These are phyloP conservation scores for Spodoptera litura DNA, from an alignment of 1,140 invertebrate species.

Conservation along the genomic window DNA sequence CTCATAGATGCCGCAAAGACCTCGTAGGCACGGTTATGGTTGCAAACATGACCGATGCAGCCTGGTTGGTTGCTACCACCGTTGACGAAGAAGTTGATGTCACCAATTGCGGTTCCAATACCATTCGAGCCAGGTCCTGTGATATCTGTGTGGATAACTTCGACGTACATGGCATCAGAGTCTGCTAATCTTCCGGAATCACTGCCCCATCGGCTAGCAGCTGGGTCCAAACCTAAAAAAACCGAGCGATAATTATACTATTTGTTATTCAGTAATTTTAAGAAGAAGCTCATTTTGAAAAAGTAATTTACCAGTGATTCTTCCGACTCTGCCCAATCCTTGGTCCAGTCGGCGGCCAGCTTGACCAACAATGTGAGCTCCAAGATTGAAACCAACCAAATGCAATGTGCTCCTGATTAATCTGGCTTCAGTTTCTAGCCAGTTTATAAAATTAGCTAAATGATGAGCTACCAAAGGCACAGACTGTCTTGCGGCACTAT, in stretches of 20 bases:
- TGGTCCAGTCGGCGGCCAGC: constrained; percentile 87
- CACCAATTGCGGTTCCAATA: constrained; percentile 66
- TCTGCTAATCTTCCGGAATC: constrained; percentile 53
- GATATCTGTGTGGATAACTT: constrained; percentile 75
- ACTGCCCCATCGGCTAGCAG: constrained; percentile 56
- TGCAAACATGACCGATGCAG: constrained; percentile 79
- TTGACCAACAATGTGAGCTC: constrained; percentile 94
- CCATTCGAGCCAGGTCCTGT: constrained; percentile 59
- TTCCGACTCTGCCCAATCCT: constrained; percentile 61
- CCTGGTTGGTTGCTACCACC: constrained; percentile 91
- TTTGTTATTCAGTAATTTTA: too few species aligned
- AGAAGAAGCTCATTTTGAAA: not conserved
- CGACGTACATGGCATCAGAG: constrained; percentile 68
- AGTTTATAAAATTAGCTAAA: constrained; percentile 55
- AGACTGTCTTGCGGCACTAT: constrained; percentile 52
- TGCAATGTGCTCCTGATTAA: constrained; percentile 81
- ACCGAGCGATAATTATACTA: constrained; percentile 2
- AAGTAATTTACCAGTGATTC: constrained; percentile 80
- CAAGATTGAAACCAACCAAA: constrained; percentile 93
- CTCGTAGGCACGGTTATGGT: constrained; percentile 71
- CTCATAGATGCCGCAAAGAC: constrained; percentile 64
- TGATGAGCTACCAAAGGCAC: constrained; percentile 61
- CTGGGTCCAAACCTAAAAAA: constrained; percentile 67
- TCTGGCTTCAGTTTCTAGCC: constrained; percentile 26
- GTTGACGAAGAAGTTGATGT: constrained; percentile 92